These are phyloP conservation scores for Lithophane ornitopus DNA, from an alignment of 2,888 invertebrate genomes.

Conservation along the genomic window DNA sequence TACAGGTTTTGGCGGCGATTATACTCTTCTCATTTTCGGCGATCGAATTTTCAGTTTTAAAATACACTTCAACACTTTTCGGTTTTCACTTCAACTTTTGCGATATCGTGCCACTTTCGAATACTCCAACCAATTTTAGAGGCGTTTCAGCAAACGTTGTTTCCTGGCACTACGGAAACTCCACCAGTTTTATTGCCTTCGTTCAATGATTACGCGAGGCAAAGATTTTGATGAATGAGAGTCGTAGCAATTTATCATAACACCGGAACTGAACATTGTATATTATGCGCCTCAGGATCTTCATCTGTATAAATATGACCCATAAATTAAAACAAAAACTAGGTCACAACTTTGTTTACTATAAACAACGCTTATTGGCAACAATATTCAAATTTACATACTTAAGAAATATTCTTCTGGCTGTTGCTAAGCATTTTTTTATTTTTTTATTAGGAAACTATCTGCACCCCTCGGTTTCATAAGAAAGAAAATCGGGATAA, in stretches of 20 bases:
- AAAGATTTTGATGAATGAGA: conserved; percentile 52
- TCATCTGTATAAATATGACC: conserved; percentile 48
- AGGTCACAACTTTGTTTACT: conserved; percentile 71
- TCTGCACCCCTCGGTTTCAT: too few relatives aligned
- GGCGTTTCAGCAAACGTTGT: conserved; percentile 7
- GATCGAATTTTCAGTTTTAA: conserved; percentile 11
- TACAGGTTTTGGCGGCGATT: conserved; percentile 31
- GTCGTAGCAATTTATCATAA: conserved; percentile 50
- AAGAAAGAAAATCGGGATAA: too few relatives aligned
- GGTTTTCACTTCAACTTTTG: conserved; percentile 16
- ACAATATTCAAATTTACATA: conserved; percentile 51
- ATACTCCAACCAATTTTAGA: conserved; percentile 24
- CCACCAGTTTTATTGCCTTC: neutral
- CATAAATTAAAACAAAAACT: conserved; percentile 63
- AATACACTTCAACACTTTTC: too few relatives aligned
- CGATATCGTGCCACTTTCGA: conserved; percentile 5
- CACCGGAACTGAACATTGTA: conserved; percentile 42
- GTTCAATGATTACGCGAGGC: conserved; percentile 30
- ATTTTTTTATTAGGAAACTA: too few relatives aligned
- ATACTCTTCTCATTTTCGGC: conserved; percentile 17
- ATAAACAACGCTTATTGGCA: conserved; percentile 63
- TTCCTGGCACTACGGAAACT: conserved; percentile 5
- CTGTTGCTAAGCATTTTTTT: conserved; percentile 10
- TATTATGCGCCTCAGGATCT: conserved; percentile 40
- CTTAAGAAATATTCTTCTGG: conserved; percentile 24